Conservation (phyloP, 1,140 invertebrate species). For the Planococcus citri region DNA sequence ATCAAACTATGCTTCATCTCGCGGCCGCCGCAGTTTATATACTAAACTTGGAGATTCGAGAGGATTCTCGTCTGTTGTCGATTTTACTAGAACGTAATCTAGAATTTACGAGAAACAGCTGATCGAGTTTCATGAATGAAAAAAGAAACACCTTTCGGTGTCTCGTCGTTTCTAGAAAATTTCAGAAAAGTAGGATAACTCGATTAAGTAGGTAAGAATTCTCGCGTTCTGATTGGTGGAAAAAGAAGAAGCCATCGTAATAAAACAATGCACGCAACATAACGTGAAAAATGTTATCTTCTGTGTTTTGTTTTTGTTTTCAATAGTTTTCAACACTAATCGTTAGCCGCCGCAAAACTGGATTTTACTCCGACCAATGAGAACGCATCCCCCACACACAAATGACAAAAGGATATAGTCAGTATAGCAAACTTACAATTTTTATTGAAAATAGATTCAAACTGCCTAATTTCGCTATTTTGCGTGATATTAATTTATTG, state of each 20-base stretch:
- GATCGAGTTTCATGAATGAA: background rate
- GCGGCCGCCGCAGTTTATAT: background rate
- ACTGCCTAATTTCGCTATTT: too few relatives aligned
- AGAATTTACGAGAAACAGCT: background rate
- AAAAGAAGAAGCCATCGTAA: background rate
- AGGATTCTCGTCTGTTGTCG: background rate
- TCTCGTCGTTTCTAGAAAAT: background rate
- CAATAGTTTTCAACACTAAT: too few relatives aligned
- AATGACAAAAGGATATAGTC: too few relatives aligned
- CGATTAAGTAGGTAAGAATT: background rate
- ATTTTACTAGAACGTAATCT: background rate
- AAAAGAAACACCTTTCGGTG: background rate
- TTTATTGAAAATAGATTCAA: too few relatives aligned
- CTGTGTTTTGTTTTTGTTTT: background rate
- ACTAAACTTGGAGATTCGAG: background rate
- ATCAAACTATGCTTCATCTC: background rate
- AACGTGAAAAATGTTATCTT: background rate
- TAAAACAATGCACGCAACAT: background rate
- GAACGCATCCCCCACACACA: too few relatives aligned
- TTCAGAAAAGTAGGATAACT: background rate
- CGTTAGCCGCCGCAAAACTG: too few relatives aligned
- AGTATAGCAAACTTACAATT: too few relatives aligned
- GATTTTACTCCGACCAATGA: too few relatives aligned
- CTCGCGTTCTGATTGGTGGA: background rate
- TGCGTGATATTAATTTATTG: too few relatives aligned